Percentiles rank a stretch among this genome's conserved stretches.
Evolutionary conservation across 1,140 invertebrate genomes (phyloP).

Genomic region (Cotesia chilonis): DNA sequence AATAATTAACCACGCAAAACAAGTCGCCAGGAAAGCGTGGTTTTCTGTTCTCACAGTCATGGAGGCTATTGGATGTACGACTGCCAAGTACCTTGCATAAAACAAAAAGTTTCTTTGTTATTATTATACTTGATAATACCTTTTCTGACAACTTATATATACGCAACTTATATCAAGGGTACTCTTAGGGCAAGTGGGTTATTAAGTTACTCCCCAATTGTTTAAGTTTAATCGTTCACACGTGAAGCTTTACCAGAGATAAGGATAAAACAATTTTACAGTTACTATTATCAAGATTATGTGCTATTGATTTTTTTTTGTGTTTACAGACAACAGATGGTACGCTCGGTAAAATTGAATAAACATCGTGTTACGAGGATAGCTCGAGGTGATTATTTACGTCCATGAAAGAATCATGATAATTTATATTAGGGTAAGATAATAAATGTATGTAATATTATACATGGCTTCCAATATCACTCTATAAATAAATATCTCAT

Average conservation of each 20-base stretch:
- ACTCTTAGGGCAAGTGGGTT: neutral
- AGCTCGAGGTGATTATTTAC: neutral
- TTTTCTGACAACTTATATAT: neutral
- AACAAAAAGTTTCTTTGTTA: neutral
- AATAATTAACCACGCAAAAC: conserved; percentile 83
- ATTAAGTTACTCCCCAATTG: neutral
- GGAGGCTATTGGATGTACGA: conserved; percentile 91
- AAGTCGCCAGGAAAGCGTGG: conserved; percentile 83
- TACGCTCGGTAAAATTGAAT: neutral
- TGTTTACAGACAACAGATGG: neutral
- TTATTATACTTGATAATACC: too few species aligned
- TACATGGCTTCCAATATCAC: neutral
- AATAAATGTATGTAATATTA: conserved; percentile 14
- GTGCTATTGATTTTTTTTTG: conserved; percentile 2
- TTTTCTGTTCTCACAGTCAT: conserved; percentile 87
- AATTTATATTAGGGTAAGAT: neutral
- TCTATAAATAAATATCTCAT: neutral
- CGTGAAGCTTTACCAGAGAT: neutral
- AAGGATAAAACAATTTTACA: neutral
- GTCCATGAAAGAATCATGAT: conserved; percentile 3
- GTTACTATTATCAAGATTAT: neutral
- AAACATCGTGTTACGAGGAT: neutral
- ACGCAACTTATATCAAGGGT: neutral
- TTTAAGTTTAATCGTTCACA: neutral
- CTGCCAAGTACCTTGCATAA: conserved; percentile 79